These are phyloP conservation scores for Drosophila orosa DNA, from an alignment of 1,140 invertebrate genomes.

Conservation along the genomic window DNA sequence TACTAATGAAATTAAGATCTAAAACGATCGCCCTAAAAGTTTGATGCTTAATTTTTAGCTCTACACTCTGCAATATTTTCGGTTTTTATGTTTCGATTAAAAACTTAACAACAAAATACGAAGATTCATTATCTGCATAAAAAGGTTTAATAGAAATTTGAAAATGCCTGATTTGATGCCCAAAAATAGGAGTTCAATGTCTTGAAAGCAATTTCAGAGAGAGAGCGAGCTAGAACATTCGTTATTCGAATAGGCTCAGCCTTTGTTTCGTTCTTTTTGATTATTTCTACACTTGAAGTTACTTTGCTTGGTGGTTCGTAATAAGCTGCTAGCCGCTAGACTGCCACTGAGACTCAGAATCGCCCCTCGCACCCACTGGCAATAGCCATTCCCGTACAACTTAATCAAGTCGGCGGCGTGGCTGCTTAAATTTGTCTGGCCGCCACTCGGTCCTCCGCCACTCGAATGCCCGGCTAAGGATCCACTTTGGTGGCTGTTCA, in stretches of 20 bases:
- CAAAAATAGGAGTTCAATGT: not conserved
- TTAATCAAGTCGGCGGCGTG: conserved; percentile 65
- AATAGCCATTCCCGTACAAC: conserved; percentile 58
- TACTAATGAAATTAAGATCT: too few relatives aligned
- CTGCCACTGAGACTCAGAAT: conserved; percentile 33
- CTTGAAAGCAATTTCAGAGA: not conserved
- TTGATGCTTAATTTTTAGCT: too few relatives aligned
- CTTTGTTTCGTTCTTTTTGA: conserved; percentile 5
- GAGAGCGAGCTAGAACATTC: not conserved
- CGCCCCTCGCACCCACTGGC: conserved; percentile 15
- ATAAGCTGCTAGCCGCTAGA: conserved; percentile 76
- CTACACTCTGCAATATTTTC: too few relatives aligned
- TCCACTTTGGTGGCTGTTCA: conserved; percentile 59
- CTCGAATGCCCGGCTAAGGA: conserved; percentile 15
- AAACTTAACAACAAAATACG: too few relatives aligned
- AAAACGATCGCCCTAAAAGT: too few relatives aligned
- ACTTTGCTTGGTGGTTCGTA: conserved; percentile 73
- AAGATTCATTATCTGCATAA: too few relatives aligned
- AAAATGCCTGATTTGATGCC: too few relatives aligned
- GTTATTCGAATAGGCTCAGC: not conserved
- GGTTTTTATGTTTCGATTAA: too few relatives aligned
- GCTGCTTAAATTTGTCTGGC: conserved; percentile 73
- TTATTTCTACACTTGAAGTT: conserved; percentile 55
- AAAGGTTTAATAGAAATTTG: too few relatives aligned
- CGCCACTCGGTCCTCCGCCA: conserved; percentile 28